These are phyloP conservation scores for Automeris io DNA, from an alignment of 2,888 invertebrate genomes.

Conservation along the genomic window DNA sequence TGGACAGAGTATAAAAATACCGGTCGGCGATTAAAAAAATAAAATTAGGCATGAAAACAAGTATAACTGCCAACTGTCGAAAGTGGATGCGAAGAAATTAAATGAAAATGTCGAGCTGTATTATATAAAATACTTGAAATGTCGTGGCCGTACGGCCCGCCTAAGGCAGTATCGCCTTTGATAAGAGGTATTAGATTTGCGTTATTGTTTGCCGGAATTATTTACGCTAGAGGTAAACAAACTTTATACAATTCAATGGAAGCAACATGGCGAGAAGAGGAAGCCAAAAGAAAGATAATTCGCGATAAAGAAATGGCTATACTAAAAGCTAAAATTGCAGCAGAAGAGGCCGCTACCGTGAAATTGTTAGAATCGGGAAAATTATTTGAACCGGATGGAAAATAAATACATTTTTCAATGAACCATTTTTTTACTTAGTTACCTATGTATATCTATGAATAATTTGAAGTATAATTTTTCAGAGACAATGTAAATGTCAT, in stretches of 20 bases:
- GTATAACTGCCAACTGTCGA: not conserved
- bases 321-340: slow-evolving; percentile 41
- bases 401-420: not conserved
- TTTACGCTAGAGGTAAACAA: slow-evolving; percentile 51
- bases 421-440: too few relatives aligned
- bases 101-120: not conserved
- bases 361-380: slow-evolving; percentile 48
- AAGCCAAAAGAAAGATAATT: slow-evolving; percentile 44
- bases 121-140: slow-evolving; percentile 19
- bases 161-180: slow-evolving; percentile 56
- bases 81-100: not conserved
- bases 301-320: slow-evolving; percentile 43
- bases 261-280: slow-evolving; percentile 33
- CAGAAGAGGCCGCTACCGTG: slow-evolving; percentile 42
- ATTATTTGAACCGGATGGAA: slow-evolving; percentile 29
- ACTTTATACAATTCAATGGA: slow-evolving; percentile 39
- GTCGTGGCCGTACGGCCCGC: slow-evolving; percentile 48
- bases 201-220: slow-evolving; percentile 49
- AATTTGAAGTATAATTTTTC: not conserved
- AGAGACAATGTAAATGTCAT: too few relatives aligned
- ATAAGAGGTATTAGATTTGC: slow-evolving; percentile 52
- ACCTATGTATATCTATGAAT: not conserved
- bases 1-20: slow-evolving; percentile 17
- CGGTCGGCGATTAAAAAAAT: slow-evolving; percentile 12
- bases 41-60: slow-evolving; percentile 4